Conservation (phyloP, 2,888 invertebrate species). For the Pomacea canaliculata region DNA sequence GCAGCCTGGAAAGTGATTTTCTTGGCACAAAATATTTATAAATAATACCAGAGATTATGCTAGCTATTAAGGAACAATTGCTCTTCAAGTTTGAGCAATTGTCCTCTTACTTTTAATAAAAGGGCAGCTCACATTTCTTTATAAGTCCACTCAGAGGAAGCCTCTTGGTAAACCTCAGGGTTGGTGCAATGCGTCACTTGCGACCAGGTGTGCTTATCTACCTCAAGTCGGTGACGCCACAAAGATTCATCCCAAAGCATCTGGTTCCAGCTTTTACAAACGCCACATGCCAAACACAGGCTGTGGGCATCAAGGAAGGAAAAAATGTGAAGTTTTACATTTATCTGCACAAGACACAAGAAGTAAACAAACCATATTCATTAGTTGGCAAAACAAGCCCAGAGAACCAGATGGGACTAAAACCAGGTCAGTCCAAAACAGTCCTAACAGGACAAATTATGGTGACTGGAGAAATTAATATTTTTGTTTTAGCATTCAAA, state of each 20-base stretch:
- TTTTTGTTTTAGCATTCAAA: too few relatives aligned
- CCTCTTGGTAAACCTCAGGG: constrained; percentile 60
- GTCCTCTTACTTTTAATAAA: too few relatives aligned
- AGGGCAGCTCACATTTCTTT: constrained; percentile 63
- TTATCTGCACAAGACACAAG: constrained; percentile 40
- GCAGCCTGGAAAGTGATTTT: too few relatives aligned
- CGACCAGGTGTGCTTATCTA: constrained; percentile 56
- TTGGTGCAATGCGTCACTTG: constrained; percentile 61
- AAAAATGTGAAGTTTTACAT: constrained; percentile 55
- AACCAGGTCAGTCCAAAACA: too few relatives aligned
- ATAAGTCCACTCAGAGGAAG: constrained; percentile 57
- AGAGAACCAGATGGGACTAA: too few relatives aligned
- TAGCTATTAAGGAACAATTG: too few relatives aligned
- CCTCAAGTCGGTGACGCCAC: constrained; percentile 55
- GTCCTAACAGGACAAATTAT: too few relatives aligned
- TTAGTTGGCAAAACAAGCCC: not conserved
- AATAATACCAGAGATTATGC: too few relatives aligned
- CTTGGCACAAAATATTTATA: too few relatives aligned
- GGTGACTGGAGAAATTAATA: too few relatives aligned
- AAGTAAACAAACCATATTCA: not conserved
- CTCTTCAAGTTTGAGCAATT: too few relatives aligned
- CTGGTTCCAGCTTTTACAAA: constrained; percentile 59
- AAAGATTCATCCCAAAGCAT: constrained; percentile 58
- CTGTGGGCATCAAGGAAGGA: constrained; percentile 56
- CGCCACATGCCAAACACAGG: constrained; percentile 52